A percentile compares a stretch with the other conserved stretches of the same genome.
Conservation (phyloP, 2,113 vertebrate genomes). For the Esox niger region DNA sequence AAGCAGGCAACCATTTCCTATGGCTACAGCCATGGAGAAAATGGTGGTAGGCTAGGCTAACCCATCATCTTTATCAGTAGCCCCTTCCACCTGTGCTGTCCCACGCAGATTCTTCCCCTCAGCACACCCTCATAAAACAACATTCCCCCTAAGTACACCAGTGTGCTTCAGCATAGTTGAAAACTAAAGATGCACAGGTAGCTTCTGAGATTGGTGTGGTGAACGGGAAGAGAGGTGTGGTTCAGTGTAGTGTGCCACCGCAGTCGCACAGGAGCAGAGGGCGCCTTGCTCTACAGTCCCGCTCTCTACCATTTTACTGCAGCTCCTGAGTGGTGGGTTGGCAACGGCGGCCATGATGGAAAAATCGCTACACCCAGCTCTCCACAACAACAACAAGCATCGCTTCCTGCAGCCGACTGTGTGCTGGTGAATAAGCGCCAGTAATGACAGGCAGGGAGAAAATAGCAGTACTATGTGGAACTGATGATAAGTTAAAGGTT, state of each 20-base stretch:
- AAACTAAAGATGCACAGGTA: constrained; percentile 1
- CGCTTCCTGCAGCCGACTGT: neutral
- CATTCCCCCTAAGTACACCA: neutral
- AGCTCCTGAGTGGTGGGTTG: constrained; percentile 66
- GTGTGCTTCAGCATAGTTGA: neutral
- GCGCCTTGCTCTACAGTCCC: constrained; percentile 50
- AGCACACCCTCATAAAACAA: neutral
- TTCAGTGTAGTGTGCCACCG: constrained; percentile 48
- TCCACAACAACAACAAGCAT: constrained; percentile 47
- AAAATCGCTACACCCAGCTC: constrained; percentile 45
- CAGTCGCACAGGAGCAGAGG: constrained; percentile 42
- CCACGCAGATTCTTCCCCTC: neutral
- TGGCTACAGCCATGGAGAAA: constrained; percentile 13
- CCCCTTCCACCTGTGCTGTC: constrained; percentile 24
- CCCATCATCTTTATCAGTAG: constrained; percentile 20
- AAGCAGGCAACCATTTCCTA: neutral
- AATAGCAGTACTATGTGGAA: neutral
- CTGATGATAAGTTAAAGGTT: neutral
- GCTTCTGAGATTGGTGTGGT: constrained; percentile 31
- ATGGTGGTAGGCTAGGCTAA: constrained; percentile 20
- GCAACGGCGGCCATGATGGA: constrained; percentile 66
- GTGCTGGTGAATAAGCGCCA: neutral
- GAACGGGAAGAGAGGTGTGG: constrained; percentile 28
- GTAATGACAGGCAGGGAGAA: constrained; percentile 37
- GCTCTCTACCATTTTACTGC: constrained; percentile 74